phyloP scores from a whole-genome alignment of 2,797 vertebrate species.

The Emydoidea blandingii region DNA sequence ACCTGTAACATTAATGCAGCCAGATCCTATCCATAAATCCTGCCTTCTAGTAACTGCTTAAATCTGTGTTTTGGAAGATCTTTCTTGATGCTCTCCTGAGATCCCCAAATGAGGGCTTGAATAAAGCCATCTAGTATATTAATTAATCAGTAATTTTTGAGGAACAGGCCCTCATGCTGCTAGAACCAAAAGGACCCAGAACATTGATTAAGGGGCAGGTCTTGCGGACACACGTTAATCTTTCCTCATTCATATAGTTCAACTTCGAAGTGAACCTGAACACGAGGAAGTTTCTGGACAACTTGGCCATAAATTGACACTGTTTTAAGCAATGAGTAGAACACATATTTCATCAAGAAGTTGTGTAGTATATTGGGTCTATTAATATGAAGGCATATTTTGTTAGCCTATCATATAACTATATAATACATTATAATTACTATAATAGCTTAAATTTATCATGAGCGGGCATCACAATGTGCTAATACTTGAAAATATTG shows the following conservation, averaged over 20 bases:
- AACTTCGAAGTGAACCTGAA: constrained; percentile 40
- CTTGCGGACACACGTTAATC: constrained; percentile 23
- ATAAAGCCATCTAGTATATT: background rate
- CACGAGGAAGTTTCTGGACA: constrained; percentile 40
- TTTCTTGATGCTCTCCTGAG: background rate
- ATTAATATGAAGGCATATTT: constrained; percentile 25
- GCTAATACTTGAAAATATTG: background rate
- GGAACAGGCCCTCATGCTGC: background rate
- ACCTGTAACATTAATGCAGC: background rate
- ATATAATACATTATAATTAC: background rate
- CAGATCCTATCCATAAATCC: background rate
- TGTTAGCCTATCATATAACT: background rate
- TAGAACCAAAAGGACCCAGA: constrained; percentile 18
- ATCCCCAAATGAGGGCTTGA: background rate
- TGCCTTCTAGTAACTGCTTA: background rate
- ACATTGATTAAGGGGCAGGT: constrained; percentile 26
- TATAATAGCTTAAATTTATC: background rate
- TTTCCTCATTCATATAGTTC: background rate
- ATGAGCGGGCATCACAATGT: background rate
- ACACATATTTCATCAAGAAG: constrained; percentile 6
- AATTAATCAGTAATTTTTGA: background rate
- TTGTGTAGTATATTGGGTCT: background rate
- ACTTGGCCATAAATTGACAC: constrained; percentile 34
- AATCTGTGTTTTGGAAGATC: background rate
- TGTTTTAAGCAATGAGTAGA: background rate